A percentile compares a stretch with the other conserved stretches of the same genome.
These are phyloP conservation scores for Chrysogorgia sp. DNA, from an alignment of 92 coral and sea anemone species.

Conservation along the genomic window DNA sequence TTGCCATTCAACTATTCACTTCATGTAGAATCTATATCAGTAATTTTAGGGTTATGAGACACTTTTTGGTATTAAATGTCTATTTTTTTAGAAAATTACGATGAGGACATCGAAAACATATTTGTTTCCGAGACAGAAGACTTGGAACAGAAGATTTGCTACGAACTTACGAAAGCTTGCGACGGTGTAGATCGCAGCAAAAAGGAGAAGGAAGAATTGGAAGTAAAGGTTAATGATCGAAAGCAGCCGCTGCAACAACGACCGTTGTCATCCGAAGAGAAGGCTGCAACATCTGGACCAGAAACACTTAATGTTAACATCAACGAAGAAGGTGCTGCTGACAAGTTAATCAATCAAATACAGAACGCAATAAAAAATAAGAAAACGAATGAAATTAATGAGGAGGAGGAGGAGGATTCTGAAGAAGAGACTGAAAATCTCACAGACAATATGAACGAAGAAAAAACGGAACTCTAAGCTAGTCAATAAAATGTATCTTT, in stretches of 20 bases:
- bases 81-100: constrained; percentile 73
- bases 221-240: constrained; percentile 75
- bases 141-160: constrained; percentile 82
- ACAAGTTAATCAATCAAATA: constrained; percentile 81
- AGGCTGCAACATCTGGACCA: constrained; percentile 65
- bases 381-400: constrained; percentile 50
- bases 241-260: constrained; percentile 57
- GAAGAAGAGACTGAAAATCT: constrained; percentile 61
- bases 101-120: constrained; percentile 84
- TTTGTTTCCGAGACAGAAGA: constrained; percentile 51
- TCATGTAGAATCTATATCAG: neutral
- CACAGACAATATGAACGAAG: constrained; percentile 33
- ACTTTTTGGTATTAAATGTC: neutral
- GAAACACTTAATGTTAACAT: constrained; percentile 83
- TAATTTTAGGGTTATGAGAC: neutral
- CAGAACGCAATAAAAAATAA: constrained; percentile 73
- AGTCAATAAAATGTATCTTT: too few relatives aligned
- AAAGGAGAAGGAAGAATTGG: constrained; percentile 86
- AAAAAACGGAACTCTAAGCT: constrained; percentile 13
- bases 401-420: constrained; percentile 58
- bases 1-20: too few relatives aligned
- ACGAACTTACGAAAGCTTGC: constrained; percentile 84
- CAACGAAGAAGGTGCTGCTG: constrained; percentile 88
- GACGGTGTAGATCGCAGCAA: constrained; percentile 94
- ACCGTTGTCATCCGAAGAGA: neutral